These are phyloP conservation scores for Leptinotarsa texana DNA, from an alignment of 1,140 invertebrate genomes.

Conservation along the genomic window DNA sequence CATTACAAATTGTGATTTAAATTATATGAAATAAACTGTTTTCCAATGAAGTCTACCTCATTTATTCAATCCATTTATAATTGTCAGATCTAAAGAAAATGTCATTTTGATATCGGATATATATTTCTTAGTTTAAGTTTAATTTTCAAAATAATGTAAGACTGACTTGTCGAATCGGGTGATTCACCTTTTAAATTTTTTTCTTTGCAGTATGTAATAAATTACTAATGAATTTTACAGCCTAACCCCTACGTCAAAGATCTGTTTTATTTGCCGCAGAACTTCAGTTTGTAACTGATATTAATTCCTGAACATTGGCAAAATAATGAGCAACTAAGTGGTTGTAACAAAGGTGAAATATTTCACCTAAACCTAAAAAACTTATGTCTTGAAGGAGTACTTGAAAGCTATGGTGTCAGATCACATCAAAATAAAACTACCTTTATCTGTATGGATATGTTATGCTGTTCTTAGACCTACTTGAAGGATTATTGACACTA, in stretches of 20 bases:
- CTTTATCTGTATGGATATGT: not conserved
- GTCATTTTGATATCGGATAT: not conserved
- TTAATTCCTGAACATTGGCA: too few relatives aligned
- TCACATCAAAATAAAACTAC: not conserved
- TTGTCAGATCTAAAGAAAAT: not conserved
- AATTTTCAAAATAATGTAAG: not conserved
- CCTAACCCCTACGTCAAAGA: not conserved
- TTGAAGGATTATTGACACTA: not conserved
- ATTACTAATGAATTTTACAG: not conserved
- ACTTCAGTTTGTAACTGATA: too few relatives aligned
- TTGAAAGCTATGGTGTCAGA: not conserved
- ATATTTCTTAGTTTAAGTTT: not conserved
- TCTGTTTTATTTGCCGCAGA: too few relatives aligned
- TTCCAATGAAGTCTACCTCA: slow-evolving; percentile 11
- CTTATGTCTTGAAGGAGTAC: not conserved
- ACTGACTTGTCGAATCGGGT: not conserved
- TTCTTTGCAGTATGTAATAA: not conserved
- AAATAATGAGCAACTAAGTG: not conserved
- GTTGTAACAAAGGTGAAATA: not conserved
- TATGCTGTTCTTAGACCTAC: not conserved
- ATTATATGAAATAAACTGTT: slow-evolving; percentile 35
- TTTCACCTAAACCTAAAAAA: not conserved
- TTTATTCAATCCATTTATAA: too few relatives aligned
- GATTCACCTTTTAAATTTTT: not conserved
- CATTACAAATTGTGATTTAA: slow-evolving; percentile 40